Conservation (phyloP, 1,140 invertebrate genomes). For the Copidosoma floridanum region DNA sequence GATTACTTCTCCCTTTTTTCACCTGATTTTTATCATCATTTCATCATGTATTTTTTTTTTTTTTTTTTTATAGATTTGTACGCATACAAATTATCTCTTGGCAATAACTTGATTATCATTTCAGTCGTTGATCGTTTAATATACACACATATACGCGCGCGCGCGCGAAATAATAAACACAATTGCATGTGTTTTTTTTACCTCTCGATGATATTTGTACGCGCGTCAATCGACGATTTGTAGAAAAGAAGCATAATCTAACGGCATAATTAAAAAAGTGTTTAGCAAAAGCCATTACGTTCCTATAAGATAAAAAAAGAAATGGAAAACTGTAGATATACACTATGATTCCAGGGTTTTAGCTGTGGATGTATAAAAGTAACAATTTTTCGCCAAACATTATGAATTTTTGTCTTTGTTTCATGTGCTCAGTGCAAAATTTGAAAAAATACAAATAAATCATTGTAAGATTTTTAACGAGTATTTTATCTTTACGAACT, state of each 20-base stretch:
- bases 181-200: neutral
- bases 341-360: neutral
- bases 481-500: no score
- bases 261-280: conserved; percentile 25
- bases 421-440: neutral
- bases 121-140: conserved; percentile 1
- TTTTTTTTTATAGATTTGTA: neutral
- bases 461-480: no score
- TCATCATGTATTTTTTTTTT: conserved; percentile 4
- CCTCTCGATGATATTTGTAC: conserved; percentile 5
- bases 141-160: neutral
- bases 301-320: conserved; percentile 26
- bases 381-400: neutral
- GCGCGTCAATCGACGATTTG: conserved; percentile 9
- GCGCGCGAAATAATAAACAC: neutral
- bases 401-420: conserved; percentile 3
- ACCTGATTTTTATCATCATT: conserved; percentile 14
- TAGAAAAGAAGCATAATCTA: conserved; percentile 26
- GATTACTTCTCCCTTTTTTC: no score
- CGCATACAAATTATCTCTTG: neutral
- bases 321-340: conserved; percentile 20
- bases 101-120: conserved; percentile 6
- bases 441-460: neutral
- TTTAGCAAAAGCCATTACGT: conserved; percentile 21
- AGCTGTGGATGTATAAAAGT: conserved; percentile 1